Evolutionary conservation across 2,113 vertebrate genomes (phyloP).

Genomic region (Ciconia stormi): DNA sequence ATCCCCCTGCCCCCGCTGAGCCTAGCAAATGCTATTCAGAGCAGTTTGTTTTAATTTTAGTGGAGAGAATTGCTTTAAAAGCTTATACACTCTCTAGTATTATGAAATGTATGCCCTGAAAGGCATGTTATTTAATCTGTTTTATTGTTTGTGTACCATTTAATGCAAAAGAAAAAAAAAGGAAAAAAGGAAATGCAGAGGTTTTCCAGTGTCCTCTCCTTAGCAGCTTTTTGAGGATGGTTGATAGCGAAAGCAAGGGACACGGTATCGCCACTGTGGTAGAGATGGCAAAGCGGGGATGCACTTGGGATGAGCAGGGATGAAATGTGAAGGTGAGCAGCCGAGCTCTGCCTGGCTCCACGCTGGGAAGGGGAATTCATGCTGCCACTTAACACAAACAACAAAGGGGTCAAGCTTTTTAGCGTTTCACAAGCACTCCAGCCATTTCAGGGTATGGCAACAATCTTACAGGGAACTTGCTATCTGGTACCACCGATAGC

Average conservation of each 20-base stretch:
- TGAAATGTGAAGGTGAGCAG: background rate
- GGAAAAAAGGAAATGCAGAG: background rate
- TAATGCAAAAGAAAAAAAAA: background rate
- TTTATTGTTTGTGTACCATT: background rate
- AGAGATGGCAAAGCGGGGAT: background rate
- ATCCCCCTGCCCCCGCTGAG: background rate
- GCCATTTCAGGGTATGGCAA: background rate
- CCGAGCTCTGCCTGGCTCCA: background rate
- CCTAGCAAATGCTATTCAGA: background rate
- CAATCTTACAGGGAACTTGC: background rate
- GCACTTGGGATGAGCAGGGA: background rate
- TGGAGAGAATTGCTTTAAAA: constrained; percentile 23
- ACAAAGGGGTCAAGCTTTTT: background rate
- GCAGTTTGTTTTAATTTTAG: constrained; percentile 33
- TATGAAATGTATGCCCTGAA: constrained; percentile 17
- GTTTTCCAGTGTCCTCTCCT: background rate
- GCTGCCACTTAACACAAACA: background rate
- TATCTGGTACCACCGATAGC: background rate
- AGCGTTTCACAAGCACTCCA: background rate
- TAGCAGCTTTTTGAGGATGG: background rate
- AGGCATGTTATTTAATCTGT: background rate
- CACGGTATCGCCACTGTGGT: accelerated
- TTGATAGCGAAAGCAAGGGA: background rate
- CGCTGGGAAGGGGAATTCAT: background rate
- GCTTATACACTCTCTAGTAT: background rate